Conservation (phyloP, 2,113 vertebrate species). For the Chloroceryle aenea region DNA sequence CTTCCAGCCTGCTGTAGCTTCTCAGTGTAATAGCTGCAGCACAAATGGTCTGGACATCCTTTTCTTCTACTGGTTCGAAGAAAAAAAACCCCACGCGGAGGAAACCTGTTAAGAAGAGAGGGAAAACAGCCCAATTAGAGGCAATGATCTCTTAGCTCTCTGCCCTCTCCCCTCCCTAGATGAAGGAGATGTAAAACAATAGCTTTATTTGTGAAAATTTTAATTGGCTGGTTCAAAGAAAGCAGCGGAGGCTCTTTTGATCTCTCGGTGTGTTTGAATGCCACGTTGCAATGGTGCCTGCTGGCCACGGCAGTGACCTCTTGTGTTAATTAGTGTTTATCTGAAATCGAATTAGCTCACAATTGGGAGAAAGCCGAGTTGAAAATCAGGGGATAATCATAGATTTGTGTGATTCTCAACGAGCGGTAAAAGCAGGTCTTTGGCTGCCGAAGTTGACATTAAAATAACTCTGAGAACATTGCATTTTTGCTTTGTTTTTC, state of each 20-base stretch:
- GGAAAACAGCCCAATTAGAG: slow-evolving; percentile 44
- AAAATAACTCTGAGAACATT: background rate
- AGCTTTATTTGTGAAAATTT: slow-evolving; percentile 58
- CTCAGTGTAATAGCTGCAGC: background rate
- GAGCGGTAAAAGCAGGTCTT: slow-evolving; percentile 2
- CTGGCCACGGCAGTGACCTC: slow-evolving; percentile 40
- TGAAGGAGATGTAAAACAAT: slow-evolving; percentile 57
- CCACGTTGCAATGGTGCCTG: background rate
- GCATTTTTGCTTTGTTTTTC: slow-evolving; percentile 33
- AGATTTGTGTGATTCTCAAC: background rate
- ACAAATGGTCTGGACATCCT: background rate
- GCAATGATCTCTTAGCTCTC: slow-evolving; percentile 9
- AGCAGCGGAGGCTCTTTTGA: background rate
- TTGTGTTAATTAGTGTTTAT: slow-evolving; percentile 63
- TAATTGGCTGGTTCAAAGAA: slow-evolving; percentile 68
- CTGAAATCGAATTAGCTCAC: slow-evolving; percentile 59
- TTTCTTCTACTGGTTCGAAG: background rate
- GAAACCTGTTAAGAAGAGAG: background rate
- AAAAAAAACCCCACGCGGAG: background rate
- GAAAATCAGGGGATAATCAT: slow-evolving; percentile 23
- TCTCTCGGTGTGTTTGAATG: slow-evolving; percentile 30
- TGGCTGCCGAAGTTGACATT: background rate
- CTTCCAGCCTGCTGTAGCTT: slow-evolving; percentile 10
- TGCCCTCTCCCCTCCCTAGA: background rate
- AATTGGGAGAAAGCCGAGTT: slow-evolving; percentile 12